Evolutionary conservation across 2,888 invertebrate genomes (phyloP), one percentile per base, ranked within the genome.

Genomic region (Mythimna pallens): DNA sequence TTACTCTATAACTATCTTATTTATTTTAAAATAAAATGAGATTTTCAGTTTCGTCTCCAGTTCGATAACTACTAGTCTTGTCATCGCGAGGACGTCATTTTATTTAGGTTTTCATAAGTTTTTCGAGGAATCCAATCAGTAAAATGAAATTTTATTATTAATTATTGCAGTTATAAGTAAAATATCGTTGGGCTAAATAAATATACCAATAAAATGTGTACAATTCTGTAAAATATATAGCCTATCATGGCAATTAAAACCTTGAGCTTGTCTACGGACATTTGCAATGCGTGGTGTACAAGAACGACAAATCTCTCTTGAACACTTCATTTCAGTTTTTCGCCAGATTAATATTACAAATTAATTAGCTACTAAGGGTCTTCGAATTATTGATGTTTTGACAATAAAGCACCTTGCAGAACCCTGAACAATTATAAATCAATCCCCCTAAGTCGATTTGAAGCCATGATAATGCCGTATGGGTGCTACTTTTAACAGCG

Each of bases 1-100:
- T 91, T 90, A 89, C 89, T 89, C 90, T 93, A 93, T 85, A 81
- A 72, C 88, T 80, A 86, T 66, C 83, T 73, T 83, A 88, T 61
- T 59, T 76, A 73, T 61, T 80, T 74, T 67, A 84, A 76, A 85
- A 77, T 79, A 86, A 85, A 70, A 78, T 86, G 87, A 88, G 85
- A 86, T 88, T 84, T 80, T 71, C 63, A 64, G 80, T 81, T 76
- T 82, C 65, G 70, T 83, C 83, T 86, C 73, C 69, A 64, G 73
- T 75, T 82, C 79, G 81, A 87, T 83, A 86, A 82, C 62, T 72
- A 50, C 30, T 78, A 66, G 67, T 82, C 70, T 82, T 79, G 70
- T 77, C 58, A 71, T 75, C 61, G 74, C 70, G 70, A 81, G 68
- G 74, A 80, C 59, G 63, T 74, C 9, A 34, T 58, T 69, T 65